phyloP scores from a whole-genome alignment of 1,140 invertebrate genomes.

The Phymorhynchus buccinoides region DNA sequence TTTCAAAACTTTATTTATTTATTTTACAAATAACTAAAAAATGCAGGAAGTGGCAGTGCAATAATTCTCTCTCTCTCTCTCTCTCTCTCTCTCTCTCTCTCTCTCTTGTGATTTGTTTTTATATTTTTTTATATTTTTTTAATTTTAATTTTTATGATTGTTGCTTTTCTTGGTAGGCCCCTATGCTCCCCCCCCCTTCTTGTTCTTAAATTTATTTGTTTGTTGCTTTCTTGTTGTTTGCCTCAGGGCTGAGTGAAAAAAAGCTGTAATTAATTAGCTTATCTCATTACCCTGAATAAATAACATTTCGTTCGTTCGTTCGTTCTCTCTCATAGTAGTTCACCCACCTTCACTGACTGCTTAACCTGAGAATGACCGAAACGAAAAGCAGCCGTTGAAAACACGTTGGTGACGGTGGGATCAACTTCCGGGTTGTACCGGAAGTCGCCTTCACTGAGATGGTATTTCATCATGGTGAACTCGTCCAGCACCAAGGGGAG shows the following conservation, averaged over 20 bases:
- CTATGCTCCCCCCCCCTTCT: too few relatives aligned
- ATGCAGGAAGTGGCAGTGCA: neutral
- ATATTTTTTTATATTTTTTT: too few relatives aligned
- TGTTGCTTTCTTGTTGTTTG: too few relatives aligned
- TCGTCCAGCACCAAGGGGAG: slow-evolving; percentile 86
- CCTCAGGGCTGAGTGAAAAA: too few relatives aligned
- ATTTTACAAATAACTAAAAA: neutral
- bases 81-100: neutral
- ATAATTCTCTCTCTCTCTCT: neutral
- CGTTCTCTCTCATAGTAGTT: too few relatives aligned
- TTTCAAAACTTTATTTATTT: too few relatives aligned
- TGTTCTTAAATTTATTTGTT: too few relatives aligned
- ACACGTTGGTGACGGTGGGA: slow-evolving; percentile 92
- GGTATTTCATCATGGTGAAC: slow-evolving; percentile 81
- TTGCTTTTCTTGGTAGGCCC: too few relatives aligned
- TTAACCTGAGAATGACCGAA: slow-evolving; percentile 98
- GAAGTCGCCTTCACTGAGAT: slow-evolving; percentile 83
- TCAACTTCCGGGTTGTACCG: slow-evolving; percentile 87
- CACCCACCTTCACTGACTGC: slow-evolving; percentile 34
- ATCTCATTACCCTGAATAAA: too few relatives aligned
- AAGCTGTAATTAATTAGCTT: too few relatives aligned
- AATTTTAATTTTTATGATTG: too few relatives aligned
- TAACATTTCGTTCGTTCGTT: too few relatives aligned
- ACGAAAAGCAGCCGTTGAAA: slow-evolving; percentile 93
- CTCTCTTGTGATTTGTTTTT: neutral